Percentiles rank a stretch among this genome's conserved stretches.
Conservation (phyloP, 2,888 invertebrate species). For the Conchocele bisecta region DNA sequence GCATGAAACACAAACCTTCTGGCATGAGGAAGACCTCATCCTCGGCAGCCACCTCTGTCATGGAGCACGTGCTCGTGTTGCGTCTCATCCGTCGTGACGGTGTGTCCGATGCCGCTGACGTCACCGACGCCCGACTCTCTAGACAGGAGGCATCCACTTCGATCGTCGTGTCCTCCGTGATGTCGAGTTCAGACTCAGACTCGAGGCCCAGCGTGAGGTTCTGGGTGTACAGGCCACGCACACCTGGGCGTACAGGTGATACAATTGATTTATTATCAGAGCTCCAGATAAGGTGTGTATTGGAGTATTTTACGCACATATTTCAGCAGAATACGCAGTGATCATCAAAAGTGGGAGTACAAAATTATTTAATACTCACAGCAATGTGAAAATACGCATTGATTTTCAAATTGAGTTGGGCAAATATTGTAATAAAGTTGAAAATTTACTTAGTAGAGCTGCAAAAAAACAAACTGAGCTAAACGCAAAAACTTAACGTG, state of each 20-base stretch:
- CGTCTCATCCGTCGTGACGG: slow-evolving; percentile 26
- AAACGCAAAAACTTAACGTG: no score
- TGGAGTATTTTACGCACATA: no score
- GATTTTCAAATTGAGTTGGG: no score
- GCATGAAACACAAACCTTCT: slow-evolving; percentile 19
- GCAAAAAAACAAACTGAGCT: no score
- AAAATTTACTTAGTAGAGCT: no score
- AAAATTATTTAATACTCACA: no score
- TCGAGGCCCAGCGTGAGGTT: slow-evolving; percentile 49
- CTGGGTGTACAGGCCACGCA: slow-evolving; percentile 49
- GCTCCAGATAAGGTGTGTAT: no score
- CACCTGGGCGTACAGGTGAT: slow-evolving; percentile 27
- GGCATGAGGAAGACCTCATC: slow-evolving; percentile 38
- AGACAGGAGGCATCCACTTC: slow-evolving; percentile 54
- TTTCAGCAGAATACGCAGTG: no score
- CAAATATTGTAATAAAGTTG: no score
- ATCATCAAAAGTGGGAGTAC: no score
- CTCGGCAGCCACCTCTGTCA: slow-evolving; percentile 32
- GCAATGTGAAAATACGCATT: no score
- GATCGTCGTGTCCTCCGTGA: slow-evolving; percentile 19
- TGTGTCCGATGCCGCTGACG: slow-evolving; percentile 4
- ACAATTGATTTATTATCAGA: no score
- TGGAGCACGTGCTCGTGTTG: slow-evolving; percentile 13
- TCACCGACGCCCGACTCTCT: slow-evolving; percentile 19
- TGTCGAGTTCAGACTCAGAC: slow-evolving; percentile 37